Evolutionary conservation across 2,888 invertebrate genomes (phyloP), one percentile per base, ranked within the genome.

Genomic region (Frankliniella fusca): DNA sequence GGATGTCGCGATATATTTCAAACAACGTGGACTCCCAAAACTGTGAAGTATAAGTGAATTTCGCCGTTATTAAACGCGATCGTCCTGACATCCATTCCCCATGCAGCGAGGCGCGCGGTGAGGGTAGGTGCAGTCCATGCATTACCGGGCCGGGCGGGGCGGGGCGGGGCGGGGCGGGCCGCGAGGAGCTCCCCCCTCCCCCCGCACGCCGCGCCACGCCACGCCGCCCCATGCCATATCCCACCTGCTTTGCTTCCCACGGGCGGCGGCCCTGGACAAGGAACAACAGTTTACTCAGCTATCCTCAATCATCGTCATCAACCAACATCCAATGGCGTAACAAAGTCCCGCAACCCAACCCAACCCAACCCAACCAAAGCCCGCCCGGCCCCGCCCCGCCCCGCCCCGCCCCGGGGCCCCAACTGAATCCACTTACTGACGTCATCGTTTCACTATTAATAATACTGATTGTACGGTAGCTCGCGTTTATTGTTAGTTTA

Each of bases 201-300:
- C 61, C 61, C 61, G n/a, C 61, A 61, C 61, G 61, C 61, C 61
- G 7, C 61, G 61, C 61, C 23, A 23, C 9, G 70, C 23, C 54
- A 54, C 18, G 54, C 54, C 54, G 54, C 18, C 15, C 54, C 54
- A 18, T 18, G 18, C 54, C 54, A 54, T 54, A 54, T 15, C 70
- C 70, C 70, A 76, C 70, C 70, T 76, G 70, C 70, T 76, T 27
- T 27, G 70, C 70, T 27, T 76, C 70, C 70, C 70, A 76, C 70
- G 70, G 70, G 70, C 70, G 70, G 70, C 61, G 61, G 61, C 61
- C 70, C 70, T 76, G 70, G 70, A 76, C 70, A 76, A 76, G 70
- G 70, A 76, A 76, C 70, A 76, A 76, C 27, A 76, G 61, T 76
- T 76, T 76, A 76, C 70, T 76, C 61, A 61, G 61, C 61, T 61